These are phyloP conservation scores for Galaxias olidus DNA, from an alignment of 2,797 vertebrate genomes.

Conservation along the genomic window DNA sequence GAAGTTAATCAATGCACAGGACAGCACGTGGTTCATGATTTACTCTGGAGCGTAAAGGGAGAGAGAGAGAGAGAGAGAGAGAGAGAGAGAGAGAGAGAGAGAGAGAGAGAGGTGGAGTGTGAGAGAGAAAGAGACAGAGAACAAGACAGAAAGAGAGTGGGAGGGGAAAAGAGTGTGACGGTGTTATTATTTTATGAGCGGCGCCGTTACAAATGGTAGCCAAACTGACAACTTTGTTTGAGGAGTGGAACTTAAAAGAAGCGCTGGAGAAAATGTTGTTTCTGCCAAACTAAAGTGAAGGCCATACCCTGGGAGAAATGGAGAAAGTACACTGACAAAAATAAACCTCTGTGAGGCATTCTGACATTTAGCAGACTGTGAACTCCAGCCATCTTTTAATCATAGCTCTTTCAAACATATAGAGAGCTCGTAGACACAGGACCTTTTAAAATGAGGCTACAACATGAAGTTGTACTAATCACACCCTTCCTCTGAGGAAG, in stretches of 20 bases:
- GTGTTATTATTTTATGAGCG: constrained; percentile 49
- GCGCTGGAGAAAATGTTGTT: constrained; percentile 32
- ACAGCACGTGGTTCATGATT: constrained; percentile 41
- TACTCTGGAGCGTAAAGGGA: too few species aligned
- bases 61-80: too few species aligned
- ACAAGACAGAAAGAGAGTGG: too few species aligned
- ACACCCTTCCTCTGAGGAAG: background rate
- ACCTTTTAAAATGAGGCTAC: constrained; percentile 8
- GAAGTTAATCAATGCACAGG: constrained; percentile 56
- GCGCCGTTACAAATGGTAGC: constrained; percentile 13
- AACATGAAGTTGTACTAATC: background rate
- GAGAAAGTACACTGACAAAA: too few species aligned
- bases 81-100: too few species aligned
- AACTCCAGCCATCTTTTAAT: constrained; percentile 27
- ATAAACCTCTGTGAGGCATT: constrained; percentile 43
- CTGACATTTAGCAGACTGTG: constrained; percentile 43
- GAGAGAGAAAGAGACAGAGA: too few species aligned
- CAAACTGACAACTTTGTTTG: constrained; percentile 1
- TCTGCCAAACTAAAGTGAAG: constrained; percentile 16
- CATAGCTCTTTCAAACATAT: constrained; percentile 16
- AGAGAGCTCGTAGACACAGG: constrained; percentile 6
- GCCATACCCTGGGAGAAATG: constrained; percentile 29
- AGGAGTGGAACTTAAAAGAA: constrained; percentile 6
- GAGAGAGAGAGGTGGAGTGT: too few species aligned
- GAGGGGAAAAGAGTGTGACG: background rate